Evolutionary conservation across 2,113 vertebrate genomes (phyloP), one percentile per base, ranked within the genome.

Genomic region (Chaetorhynchus papuensis): DNA sequence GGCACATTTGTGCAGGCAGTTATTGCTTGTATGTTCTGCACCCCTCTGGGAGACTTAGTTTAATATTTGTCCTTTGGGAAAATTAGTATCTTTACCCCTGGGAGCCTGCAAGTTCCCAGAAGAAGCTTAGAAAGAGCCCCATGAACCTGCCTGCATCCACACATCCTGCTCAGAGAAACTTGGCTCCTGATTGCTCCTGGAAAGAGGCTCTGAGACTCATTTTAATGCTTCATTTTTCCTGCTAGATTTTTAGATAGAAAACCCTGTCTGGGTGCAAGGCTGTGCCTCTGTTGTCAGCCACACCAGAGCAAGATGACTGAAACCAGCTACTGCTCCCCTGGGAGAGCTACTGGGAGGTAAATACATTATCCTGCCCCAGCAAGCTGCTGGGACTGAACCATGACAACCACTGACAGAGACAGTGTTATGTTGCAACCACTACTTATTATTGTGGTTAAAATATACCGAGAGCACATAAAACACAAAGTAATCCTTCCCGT

Each of bases 371-470:
- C 54, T 76, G 71, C 35, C 21, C 31, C 31, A 64, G 68, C 79
- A 71, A 42, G 7, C 56, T 76, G 21, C 57, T 20, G 20, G 66
- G 80, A 53, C 72, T n/a, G 37, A 95, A 61, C 72, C 10, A 7
- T 21, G 14, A 84, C 85, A 84, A 61, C 35, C 5, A 11, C 68
- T 79, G 57, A 78, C 77, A 95, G 64, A 74, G 54, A 31, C 44
- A 17, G 33, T 33, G 42, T 65, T 56, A 19, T 83, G 88, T 90
- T 28, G 75, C 80, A 93, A 74, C 53, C 2, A 2, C 47, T 86
- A 15, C 59, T 88, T 72, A 80, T 76, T 92, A 27, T 70, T 70
- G 76, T 92, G 94, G 92, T 81, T 94, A 86, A 94, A 93, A 85
- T 69, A 83, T 12, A 92, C 45, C 71, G 90, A 50, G 68, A 80